Conservation (phyloP, 37 sponge, comb jelly and placozoan genomes). For the Aplysina aerophoba region DNA sequence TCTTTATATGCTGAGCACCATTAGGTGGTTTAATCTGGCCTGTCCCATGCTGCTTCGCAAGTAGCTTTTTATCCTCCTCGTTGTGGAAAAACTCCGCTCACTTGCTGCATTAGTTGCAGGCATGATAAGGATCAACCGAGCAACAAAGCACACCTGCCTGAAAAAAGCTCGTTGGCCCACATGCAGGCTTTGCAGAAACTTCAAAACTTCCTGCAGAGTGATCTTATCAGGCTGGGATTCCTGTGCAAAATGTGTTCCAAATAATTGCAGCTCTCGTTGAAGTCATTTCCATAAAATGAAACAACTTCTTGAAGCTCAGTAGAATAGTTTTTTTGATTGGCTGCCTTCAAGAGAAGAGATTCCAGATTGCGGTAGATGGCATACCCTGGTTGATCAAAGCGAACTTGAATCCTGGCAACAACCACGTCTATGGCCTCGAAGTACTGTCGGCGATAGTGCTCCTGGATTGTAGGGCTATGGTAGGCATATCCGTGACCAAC, state of each 20-base stretch:
- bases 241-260: no score
- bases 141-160: slow-evolving; percentile 22
- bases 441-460: slow-evolving; percentile 21
- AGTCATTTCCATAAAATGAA: slow-evolving; percentile 14
- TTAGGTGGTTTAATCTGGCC: slow-evolving; percentile 51
- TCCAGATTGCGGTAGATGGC: slow-evolving; percentile 20
- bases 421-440: slow-evolving; percentile 20
- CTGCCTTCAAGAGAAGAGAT: slow-evolving; percentile 12
- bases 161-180: neutral
- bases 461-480: neutral
- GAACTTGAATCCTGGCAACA: neutral
- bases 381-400: slow-evolving; percentile 34
- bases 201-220: neutral
- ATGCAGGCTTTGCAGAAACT: neutral
- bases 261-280: slow-evolving; percentile 9
- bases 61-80: slow-evolving; percentile 59
- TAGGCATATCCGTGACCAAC: neutral
- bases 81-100: slow-evolving; percentile 67
- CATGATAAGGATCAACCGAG: slow-evolving; percentile 35
- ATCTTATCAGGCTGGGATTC: no score
- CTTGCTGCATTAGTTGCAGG: slow-evolving; percentile 72
- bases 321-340: neutral
- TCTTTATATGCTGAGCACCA: slow-evolving; percentile 47
- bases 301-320: neutral
- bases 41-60: slow-evolving; percentile 66